phyloP scores from a whole-genome alignment of 2,113 vertebrate genomes.

The Glareola pratincola region DNA sequence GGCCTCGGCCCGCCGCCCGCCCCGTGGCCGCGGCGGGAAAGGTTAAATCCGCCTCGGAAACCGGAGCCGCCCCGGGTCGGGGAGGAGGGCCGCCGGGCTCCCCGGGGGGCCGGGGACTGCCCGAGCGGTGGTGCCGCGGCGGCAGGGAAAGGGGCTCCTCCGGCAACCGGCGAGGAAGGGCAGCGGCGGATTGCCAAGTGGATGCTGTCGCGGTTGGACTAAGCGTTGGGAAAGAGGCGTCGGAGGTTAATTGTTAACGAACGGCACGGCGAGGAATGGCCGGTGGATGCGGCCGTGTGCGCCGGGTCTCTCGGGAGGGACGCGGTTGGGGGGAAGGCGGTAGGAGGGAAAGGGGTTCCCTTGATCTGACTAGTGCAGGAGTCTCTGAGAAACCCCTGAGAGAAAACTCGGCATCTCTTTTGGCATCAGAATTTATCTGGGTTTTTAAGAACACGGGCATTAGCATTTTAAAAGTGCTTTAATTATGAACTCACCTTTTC shows the following conservation, averaged over 20 bases:
- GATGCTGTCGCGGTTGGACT: neutral
- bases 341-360: neutral
- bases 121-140: neutral
- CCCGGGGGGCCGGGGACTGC: neutral
- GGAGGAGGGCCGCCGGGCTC: neutral
- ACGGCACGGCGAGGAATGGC: rapidly evolving
- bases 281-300: rapidly evolving
- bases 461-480: neutral
- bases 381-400: neutral
- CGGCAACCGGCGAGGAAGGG: neutral
- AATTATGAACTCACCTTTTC: neutral
- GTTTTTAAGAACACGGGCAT: neutral
- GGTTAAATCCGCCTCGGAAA: neutral
- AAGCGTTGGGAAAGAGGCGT: neutral
- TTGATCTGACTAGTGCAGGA: neutral
- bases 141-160: neutral
- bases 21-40: neutral
- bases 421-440: neutral
- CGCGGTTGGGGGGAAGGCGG: rapidly evolving
- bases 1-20: neutral
- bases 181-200: neutral
- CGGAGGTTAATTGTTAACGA: rapidly evolving
- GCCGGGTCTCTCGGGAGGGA: rapidly evolving
- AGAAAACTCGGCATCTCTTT: neutral
- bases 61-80: neutral